A percentile compares a stretch with the other conserved stretches of the same genome.
Evolutionary conservation across 2,888 invertebrate genomes (phyloP).

Genomic region (Clusia tigrina): DNA sequence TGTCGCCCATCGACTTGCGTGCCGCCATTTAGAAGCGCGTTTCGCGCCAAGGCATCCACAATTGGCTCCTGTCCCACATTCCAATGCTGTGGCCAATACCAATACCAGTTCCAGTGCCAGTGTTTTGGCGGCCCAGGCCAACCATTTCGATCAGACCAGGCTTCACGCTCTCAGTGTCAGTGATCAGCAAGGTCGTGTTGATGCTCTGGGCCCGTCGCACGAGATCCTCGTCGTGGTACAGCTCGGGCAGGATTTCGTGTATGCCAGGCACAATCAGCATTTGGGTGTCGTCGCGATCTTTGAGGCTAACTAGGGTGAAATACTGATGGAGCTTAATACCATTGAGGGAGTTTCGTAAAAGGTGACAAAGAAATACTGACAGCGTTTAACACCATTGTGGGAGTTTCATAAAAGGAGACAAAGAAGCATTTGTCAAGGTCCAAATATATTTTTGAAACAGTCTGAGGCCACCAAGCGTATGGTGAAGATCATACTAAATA

Average conservation of each 20-base stretch:
- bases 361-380: too few species aligned
- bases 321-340: too few species aligned
- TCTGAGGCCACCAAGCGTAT: too few species aligned
- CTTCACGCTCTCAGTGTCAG: constrained; percentile 21
- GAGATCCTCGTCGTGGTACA: constrained; percentile 41
- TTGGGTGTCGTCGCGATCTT: constrained; percentile 49
- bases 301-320: too few species aligned
- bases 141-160: constrained; percentile 46
- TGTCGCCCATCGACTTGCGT: constrained; percentile 16
- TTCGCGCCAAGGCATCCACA: constrained; percentile 50
- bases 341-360: too few species aligned
- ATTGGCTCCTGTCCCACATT: constrained; percentile 30
- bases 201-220: constrained; percentile 35
- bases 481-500: too few species aligned
- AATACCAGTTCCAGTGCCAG: background rate
- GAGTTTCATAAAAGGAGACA: too few species aligned
- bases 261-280: constrained; percentile 48
- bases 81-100: constrained; percentile 3
- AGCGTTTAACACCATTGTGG: too few species aligned
- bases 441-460: too few species aligned
- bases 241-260: constrained; percentile 48
- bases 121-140: constrained; percentile 28
- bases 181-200: constrained; percentile 21
- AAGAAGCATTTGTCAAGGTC: too few species aligned
- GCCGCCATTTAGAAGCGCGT: constrained; percentile 42